These are phyloP conservation scores for Sebastiscus tertius DNA, from an alignment of 2,797 vertebrate species.

Conservation along the genomic window DNA sequence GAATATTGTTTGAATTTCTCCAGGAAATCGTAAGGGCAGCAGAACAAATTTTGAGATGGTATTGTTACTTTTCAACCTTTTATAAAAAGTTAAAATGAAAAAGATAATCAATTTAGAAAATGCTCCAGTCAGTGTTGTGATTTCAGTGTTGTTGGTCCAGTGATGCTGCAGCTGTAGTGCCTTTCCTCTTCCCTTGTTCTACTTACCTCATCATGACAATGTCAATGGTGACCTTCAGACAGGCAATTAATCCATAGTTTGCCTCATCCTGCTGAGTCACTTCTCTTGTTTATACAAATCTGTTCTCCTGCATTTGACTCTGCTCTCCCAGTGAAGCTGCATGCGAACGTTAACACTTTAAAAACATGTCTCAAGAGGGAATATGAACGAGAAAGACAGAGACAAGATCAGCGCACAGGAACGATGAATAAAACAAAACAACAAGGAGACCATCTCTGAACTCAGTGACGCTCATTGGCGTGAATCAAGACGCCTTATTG, in stretches of 20 bases:
- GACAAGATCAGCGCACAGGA: not conserved
- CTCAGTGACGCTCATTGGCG: not conserved
- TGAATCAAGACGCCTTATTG: not conserved
- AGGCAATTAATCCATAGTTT: not conserved
- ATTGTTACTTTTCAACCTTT: not conserved
- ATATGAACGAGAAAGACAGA: not conserved
- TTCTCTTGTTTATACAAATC: not conserved
- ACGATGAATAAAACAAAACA: conserved; percentile 8
- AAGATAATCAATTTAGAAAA: not conserved
- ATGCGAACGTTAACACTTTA: not conserved
- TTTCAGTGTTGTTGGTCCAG: not conserved
- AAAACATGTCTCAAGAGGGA: not conserved
- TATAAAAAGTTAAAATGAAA: not conserved
- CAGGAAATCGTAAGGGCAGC: not conserved
- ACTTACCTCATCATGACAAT: not conserved
- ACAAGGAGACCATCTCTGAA: not conserved
- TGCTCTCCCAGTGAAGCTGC: not conserved
- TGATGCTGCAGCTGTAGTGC: not conserved
- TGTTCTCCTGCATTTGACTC: not conserved
- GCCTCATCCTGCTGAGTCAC: not conserved
- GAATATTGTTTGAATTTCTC: not conserved
- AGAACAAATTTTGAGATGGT: not conserved
- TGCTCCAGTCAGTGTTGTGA: not conserved
- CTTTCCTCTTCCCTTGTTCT: not conserved
- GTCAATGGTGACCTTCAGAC: not conserved